Conservation (phyloP, 2,113 vertebrate species). For the Paramormyrops kingsleyae region DNA sequence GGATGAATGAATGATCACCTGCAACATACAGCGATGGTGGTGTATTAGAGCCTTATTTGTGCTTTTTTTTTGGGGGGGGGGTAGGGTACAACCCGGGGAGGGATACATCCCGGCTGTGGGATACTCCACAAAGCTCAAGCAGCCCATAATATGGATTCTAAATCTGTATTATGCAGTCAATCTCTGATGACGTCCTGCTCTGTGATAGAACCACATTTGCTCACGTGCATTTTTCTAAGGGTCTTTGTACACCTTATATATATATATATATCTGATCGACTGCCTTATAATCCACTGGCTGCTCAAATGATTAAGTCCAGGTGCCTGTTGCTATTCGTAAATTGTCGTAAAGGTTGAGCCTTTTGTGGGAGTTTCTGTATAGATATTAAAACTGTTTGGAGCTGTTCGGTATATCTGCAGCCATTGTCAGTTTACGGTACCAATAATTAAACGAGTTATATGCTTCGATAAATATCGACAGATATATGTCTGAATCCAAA, state of each 20-base stretch:
- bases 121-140: not conserved
- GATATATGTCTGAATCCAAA: not conserved
- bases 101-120: not conserved
- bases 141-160: not conserved
- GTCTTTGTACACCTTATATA: not conserved
- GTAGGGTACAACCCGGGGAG: no score
- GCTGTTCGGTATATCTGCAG: not conserved
- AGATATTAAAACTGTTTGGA: not conserved
- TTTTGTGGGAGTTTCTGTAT: not conserved
- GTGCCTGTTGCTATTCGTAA: not conserved
- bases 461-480: not conserved
- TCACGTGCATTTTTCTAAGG: not conserved
- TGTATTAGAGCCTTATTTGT: not conserved
- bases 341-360: not conserved
- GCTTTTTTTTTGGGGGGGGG: not conserved
- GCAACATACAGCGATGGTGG: not conserved
- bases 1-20: not conserved
- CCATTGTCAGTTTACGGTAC: not conserved
- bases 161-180: not conserved
- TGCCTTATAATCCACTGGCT: not conserved
- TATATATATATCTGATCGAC: not conserved
- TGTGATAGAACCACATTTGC: not conserved
- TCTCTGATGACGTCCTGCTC: not conserved
- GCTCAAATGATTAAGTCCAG: not conserved
- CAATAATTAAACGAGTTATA: not conserved